Evolutionary conservation across 2,113 vertebrate species (phyloP).

Genomic region (Rattus rattus): DNA sequence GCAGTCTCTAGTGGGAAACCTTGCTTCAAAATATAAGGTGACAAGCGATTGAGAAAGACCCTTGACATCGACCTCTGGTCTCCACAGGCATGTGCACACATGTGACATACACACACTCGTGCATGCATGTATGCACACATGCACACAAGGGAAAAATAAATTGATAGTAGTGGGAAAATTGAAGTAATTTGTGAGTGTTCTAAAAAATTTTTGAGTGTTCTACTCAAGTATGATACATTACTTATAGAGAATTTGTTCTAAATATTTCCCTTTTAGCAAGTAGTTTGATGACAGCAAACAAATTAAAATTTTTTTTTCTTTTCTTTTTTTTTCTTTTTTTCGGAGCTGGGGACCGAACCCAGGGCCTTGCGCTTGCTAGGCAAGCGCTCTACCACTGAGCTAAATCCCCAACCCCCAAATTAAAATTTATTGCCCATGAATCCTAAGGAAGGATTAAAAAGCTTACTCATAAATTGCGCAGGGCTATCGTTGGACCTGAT

Average conservation of each 20-base stretch:
- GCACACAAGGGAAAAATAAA: not conserved
- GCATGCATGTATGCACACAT: not conserved
- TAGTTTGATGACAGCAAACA: slow-evolving; percentile 17
- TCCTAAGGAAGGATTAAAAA: slow-evolving; percentile 34
- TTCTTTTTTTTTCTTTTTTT: too few relatives aligned
- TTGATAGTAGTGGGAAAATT: not conserved
- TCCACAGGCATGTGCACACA: not conserved
- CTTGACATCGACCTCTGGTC: not conserved
- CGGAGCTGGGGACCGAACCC: too few relatives aligned
- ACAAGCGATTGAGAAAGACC: not conserved
- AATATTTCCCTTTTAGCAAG: not conserved
- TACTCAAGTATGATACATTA: not conserved
- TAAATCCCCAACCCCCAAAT: too few relatives aligned
- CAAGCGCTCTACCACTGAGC: too few relatives aligned
- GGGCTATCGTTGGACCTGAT: not conserved
- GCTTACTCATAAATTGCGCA: not conserved
- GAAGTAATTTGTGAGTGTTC: not conserved
- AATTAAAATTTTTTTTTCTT: slow-evolving; percentile 27
- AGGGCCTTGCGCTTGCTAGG: too few relatives aligned
- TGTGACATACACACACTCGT: not conserved
- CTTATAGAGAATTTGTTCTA: not conserved
- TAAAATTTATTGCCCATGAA: not conserved
- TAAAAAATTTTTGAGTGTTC: not conserved
- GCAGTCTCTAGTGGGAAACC: not conserved
- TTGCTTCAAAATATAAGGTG: not conserved